Conservation (phyloP, 2,888 invertebrate genomes). For the Nomada flava region DNA sequence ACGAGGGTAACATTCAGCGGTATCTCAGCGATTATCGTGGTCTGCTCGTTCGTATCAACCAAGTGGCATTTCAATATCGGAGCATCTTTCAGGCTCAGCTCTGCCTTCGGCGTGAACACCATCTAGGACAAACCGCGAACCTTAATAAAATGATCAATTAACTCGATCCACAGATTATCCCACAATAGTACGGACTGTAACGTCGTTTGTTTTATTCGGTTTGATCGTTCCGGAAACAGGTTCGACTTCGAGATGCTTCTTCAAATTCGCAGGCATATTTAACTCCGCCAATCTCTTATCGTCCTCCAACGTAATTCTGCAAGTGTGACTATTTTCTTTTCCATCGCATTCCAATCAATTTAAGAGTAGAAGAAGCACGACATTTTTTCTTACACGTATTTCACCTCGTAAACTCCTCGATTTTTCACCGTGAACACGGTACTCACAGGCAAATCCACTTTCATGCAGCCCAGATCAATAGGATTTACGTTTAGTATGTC, state of each 20-base stretch:
- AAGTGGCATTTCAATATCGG: constrained; percentile 74
- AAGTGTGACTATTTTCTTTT: background rate
- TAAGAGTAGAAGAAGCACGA: background rate
- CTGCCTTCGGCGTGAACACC: constrained; percentile 67
- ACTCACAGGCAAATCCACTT: constrained; percentile 85
- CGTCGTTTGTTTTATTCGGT: constrained; percentile 62
- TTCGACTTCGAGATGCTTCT: constrained; percentile 67
- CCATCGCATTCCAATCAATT: background rate
- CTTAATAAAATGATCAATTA: background rate
- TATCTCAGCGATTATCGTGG: constrained; percentile 73
- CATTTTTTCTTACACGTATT: constrained; percentile 85
- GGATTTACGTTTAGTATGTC: constrained; percentile 85
- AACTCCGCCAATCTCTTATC: constrained; percentile 52
- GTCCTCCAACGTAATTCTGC: constrained; percentile 68
- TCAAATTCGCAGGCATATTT: constrained; percentile 56
- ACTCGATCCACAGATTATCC: background rate
- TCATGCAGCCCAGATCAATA: constrained; percentile 86
- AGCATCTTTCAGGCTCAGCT: constrained; percentile 68
- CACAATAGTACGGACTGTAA: constrained; percentile 63
- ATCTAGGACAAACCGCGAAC: constrained; percentile 55
- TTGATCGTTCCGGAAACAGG: constrained; percentile 72
- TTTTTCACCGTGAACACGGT: constrained; percentile 86
- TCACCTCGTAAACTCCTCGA: constrained; percentile 86
- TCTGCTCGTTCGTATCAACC: constrained; percentile 68
- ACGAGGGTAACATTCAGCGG: constrained; percentile 75